Evolutionary conservation across 2,888 invertebrate species (phyloP), one percentile per base, ranked within the genome.

Genomic region (Idaea straminata): DNA sequence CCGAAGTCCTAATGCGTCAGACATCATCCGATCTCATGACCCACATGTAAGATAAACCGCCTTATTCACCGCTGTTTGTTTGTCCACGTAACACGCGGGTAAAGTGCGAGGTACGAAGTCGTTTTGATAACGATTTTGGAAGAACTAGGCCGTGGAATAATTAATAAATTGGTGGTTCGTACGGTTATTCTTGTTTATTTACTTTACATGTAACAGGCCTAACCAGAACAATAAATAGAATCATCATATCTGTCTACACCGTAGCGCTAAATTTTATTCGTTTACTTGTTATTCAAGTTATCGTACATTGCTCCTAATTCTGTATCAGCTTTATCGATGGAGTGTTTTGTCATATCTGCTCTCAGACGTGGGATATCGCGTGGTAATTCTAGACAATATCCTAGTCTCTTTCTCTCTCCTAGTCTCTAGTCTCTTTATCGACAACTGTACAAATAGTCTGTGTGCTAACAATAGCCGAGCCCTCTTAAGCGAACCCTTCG

Each of bases 1-100:
- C 61, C 67, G 65, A 71, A 72, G 72, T 72, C 70, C 69, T 62
- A 59, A 61, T 62, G 66, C 68, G 66, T 66, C 65, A 68, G 35
- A 64, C 68, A 72, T 70, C 69, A 66, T 67, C 64, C 69, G 67
- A 70, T 68, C 65, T 62, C 47, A 63, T 62, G 69, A 65, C 66
- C 68, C 61, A 66, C 64, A 62, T 62, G 62, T 59, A 62, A 68
- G 71, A 73, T 70, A 69, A 72, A 61, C 66, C 57, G 60, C 15
- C 36, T 10, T 35, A 57, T 36, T 58, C 61, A 64, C 60, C 59
- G 66, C 64, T 61, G 62, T 64, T 62, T 64, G 16, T 16, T 16
- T 59, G 15, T 59, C 58, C 6, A 15, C 58, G 58, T 15, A 59
- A 16, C 15, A 6, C 15, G 15, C 15, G 15, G 58, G 58, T 59